Evolutionary conservation across 1,140 invertebrate genomes (phyloP).

Genomic region (Berghia stephanieae): DNA sequence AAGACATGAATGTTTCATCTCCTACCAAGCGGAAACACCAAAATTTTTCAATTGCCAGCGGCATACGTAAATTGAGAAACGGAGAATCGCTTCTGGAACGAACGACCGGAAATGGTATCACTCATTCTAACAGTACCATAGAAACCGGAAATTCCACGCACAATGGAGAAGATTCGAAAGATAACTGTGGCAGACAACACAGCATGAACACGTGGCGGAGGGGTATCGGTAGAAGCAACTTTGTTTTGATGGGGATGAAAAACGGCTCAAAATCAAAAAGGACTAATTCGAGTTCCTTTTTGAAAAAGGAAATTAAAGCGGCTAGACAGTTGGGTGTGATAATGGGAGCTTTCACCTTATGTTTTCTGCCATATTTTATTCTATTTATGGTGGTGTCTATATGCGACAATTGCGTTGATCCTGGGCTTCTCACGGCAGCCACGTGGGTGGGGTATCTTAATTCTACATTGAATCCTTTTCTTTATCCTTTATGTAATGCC

Average conservation of each 20-base stretch:
- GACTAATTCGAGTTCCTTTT: slow-evolving; percentile 53
- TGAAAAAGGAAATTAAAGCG: slow-evolving; percentile 74
- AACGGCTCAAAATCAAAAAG: slow-evolving; percentile 38
- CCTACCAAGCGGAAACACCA: no score
- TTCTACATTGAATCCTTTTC: slow-evolving; percentile 71
- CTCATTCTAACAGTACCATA: not conserved
- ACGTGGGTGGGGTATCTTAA: slow-evolving; percentile 73
- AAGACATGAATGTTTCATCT: no score
- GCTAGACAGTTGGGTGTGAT: slow-evolving; percentile 75
- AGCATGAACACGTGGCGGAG: no score
- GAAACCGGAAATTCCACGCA: slow-evolving; percentile 25
- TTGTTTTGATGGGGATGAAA: no score
- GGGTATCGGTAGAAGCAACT: no score
- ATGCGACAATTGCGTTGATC: slow-evolving; percentile 69
- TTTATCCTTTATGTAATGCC: slow-evolving; percentile 72
- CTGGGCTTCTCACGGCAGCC: slow-evolving; percentile 64
- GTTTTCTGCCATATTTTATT: slow-evolving; percentile 76
- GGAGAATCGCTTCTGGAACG: slow-evolving; percentile 48
- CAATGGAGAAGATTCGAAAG: slow-evolving; percentile 26
- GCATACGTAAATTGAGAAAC: slow-evolving; percentile 40
- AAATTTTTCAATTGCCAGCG: slow-evolving; percentile 43
- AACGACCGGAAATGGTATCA: slow-evolving; percentile 19
- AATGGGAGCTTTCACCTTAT: slow-evolving; percentile 74
- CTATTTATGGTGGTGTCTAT: slow-evolving; percentile 74
- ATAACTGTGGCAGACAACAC: slow-evolving; percentile 47